Base-by-base conservation (phyloP, 1,140 invertebrate genomes). In the Odontomachus brunneus region DNA sequence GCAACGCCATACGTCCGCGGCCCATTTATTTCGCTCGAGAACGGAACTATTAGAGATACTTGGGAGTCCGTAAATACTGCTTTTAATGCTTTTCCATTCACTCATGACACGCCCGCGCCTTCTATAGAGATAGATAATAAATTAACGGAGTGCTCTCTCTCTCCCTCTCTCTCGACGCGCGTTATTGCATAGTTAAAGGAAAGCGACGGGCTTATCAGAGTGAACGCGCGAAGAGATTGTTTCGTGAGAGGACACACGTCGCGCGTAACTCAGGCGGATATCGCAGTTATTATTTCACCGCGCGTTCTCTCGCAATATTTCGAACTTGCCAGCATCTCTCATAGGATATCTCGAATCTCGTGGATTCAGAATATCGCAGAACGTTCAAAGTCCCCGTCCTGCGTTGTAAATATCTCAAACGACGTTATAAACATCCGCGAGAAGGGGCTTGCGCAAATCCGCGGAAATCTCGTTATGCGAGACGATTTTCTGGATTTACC, bases 301-400 rank as follows among this genome's bases (percentile, higher is more conserved):
- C n/a, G 33, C 19, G 60, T 38, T 33, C 38, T 12, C n/a, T n/a
- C 48, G 22, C 69, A 71, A 71, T 80, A 80, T 71, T 71, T 26
- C 11, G 14, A 57, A 57, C 38, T 5, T 67, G 38, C 69, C 57
- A 17, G 69, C 24, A 24, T 80, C 22, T 71, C 15, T 71, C 73
- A 11, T 7, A 65, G 14, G 11, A 76, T 44, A 44, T 76, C 66
- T 38, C 62, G 62, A 38, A 24, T 80, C 14, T 63, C 12, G 24
- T 9, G 53, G 17, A 48, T 48, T 33, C 62, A 14, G 3, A 63
- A 49, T 44, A 44, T 59, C 2, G 53, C n/a, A 17, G 59, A 4
- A 11, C 14, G 48, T 59, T 71, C 22, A 15, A 26, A 69, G 19
- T 80, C 24, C 14, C 33, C 12, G 11, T 26, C 51, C 17, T 19